Conservation (phyloP, 2,113 vertebrate genomes). For the Chiloscyllium plagiosum region DNA sequence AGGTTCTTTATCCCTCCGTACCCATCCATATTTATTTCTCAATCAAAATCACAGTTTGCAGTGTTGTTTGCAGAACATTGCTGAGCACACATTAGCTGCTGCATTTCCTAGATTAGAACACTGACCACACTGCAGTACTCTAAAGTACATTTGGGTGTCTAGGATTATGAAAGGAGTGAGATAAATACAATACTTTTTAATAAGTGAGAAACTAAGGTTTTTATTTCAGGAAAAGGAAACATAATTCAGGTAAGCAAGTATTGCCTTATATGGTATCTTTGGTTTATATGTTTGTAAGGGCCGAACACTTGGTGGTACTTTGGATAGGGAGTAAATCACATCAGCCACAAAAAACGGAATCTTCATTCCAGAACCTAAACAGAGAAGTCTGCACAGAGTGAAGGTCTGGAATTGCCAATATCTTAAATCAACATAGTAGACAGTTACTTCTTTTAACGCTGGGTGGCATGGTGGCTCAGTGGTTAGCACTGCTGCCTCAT, state of each 20-base stretch:
- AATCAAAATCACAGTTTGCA: not conserved
- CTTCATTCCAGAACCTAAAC: not conserved
- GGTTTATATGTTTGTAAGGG: not conserved
- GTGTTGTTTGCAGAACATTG: not conserved
- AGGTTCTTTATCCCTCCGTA: not conserved
- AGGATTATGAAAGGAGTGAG: not conserved
- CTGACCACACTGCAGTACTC: not conserved
- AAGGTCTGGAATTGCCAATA: not conserved
- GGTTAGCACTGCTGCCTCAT: too few species aligned
- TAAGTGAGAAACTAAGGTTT: not conserved
- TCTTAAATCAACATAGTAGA: not conserved
- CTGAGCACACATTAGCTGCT: not conserved
- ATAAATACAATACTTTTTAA: not conserved
- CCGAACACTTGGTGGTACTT: not conserved
- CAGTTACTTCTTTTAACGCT: not conserved
- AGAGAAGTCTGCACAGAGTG: not conserved
- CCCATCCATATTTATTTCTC: not conserved
- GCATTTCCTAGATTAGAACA: not conserved
- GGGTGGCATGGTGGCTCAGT: too few species aligned
- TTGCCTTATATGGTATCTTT: not conserved
- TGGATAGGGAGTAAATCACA: not conserved
- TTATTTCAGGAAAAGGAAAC: not conserved
- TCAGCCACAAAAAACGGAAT: not conserved
- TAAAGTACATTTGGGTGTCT: not conserved
- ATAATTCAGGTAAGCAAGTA: not conserved